Conservation (phyloP, 2,113 vertebrate genomes). For the Terrapene triunguis region DNA sequence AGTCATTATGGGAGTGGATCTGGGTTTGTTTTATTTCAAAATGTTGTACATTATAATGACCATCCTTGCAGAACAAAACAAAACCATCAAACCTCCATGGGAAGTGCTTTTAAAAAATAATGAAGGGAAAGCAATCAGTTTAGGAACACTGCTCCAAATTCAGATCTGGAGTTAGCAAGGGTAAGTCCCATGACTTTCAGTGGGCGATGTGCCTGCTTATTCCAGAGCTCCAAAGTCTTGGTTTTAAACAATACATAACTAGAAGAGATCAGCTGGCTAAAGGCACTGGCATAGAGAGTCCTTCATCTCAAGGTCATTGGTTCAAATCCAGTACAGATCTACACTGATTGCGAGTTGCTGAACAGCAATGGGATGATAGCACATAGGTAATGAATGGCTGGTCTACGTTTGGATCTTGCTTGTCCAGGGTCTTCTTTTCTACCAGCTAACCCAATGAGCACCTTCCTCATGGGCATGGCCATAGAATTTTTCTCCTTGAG, state of each 20-base stretch:
- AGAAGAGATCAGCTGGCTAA: not conserved
- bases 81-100: not conserved
- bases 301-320: not conserved
- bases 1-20: not conserved
- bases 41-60: not conserved
- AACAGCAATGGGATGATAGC: not conserved
- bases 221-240: not conserved
- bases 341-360: not conserved
- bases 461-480: not conserved
- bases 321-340: not conserved
- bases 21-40: not conserved
- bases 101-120: not conserved
- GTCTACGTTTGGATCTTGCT: not conserved
- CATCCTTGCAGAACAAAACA: not conserved
- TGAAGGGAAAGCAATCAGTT: not conserved
- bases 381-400: rapidly evolving
- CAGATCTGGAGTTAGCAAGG: not conserved
- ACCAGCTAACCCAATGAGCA: not conserved
- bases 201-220: not conserved
- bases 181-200: not conserved
- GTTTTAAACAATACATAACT: not conserved
- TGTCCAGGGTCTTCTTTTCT: not conserved
- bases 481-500: not conserved
- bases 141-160: not conserved
- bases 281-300: not conserved